Conservation (phyloP, 2,113 vertebrate species). For the Tragulus kanchil region DNA sequence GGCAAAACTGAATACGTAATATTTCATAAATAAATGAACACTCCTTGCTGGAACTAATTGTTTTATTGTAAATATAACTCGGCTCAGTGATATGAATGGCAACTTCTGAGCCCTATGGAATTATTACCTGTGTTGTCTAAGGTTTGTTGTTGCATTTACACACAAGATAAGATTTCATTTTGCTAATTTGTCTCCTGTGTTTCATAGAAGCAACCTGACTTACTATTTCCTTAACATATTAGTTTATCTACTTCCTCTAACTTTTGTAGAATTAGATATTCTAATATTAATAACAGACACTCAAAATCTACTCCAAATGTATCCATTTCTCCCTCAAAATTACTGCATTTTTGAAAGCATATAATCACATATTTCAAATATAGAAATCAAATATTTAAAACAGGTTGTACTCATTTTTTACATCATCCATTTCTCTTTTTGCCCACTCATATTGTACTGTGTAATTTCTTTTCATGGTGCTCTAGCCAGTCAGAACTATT, state of each 20-base stretch:
- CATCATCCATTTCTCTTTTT: neutral
- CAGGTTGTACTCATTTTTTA: neutral
- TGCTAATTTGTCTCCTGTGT: neutral
- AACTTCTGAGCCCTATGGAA: neutral
- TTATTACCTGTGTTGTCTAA: neutral
- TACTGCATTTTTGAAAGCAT: neutral
- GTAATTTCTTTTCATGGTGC: neutral
- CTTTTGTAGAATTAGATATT: neutral
- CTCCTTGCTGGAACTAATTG: neutral
- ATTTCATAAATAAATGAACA: constrained; percentile 30
- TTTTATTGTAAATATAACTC: neutral
- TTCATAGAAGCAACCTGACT: neutral
- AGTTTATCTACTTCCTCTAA: neutral
- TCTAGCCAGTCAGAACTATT: neutral
- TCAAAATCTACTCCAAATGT: neutral
- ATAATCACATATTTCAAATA: neutral
- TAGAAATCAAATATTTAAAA: neutral
- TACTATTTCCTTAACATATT: neutral
- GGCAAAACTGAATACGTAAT: neutral
- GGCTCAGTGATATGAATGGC: neutral
- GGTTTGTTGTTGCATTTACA: neutral
- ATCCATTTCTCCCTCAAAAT: neutral
- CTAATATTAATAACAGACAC: neutral
- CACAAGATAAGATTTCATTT: neutral
- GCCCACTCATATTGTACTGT: neutral